phyloP scores from a whole-genome alignment of 2,888 invertebrate species.

The Drosophila histrio region DNA sequence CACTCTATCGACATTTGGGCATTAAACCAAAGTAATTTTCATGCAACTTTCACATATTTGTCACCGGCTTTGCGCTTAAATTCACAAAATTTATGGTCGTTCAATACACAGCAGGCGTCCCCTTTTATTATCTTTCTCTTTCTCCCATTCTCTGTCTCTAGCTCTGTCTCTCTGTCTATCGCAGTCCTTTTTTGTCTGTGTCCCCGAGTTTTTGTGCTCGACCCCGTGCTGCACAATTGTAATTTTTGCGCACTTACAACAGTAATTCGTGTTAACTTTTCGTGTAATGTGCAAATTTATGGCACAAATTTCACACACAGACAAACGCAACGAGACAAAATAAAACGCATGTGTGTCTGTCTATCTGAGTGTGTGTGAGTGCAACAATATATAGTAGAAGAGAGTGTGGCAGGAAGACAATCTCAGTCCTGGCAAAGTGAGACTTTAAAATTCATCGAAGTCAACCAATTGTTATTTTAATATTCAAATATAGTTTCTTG shows the following conservation, averaged over 20 bases:
- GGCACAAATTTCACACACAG: constrained; percentile 52
- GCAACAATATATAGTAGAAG: neutral
- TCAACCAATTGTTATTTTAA: neutral
- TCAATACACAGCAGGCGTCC: constrained; percentile 47
- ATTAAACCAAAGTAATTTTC: constrained; percentile 18
- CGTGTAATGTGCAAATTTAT: constrained; percentile 80
- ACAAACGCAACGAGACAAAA: constrained; percentile 6
- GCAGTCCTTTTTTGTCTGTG: neutral
- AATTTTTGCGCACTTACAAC: constrained; percentile 76
- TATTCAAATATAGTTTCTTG: neutral
- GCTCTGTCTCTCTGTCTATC: neutral
- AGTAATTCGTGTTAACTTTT: constrained; percentile 80
- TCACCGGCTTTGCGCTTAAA: constrained; percentile 54
- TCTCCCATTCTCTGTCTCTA: neutral
- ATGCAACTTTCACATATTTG: constrained; percentile 43
- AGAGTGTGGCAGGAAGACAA: neutral
- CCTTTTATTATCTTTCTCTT: neutral
- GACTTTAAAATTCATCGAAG: neutral
- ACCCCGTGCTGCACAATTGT: constrained; percentile 58
- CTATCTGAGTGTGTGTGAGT: neutral
- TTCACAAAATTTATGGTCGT: constrained; percentile 61
- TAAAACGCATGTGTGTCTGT: constrained; percentile 14
- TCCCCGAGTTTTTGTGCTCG: constrained; percentile 1
- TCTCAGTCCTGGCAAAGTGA: neutral
- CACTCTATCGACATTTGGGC: constrained; percentile 7